These are phyloP conservation scores for Phalera bucephala DNA, from an alignment of 2,888 invertebrate species.

Conservation along the genomic window DNA sequence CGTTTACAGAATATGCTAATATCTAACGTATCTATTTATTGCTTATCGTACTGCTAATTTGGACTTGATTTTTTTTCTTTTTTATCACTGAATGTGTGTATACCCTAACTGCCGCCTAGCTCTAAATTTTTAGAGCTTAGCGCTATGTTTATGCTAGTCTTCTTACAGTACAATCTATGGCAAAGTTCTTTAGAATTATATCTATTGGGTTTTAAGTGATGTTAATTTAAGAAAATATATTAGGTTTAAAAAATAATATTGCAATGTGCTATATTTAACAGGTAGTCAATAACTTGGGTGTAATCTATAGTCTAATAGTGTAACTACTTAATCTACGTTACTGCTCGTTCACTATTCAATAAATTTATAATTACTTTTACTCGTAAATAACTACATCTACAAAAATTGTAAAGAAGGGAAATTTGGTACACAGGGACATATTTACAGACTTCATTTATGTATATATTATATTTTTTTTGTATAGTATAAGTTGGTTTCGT, in stretches of 20 bases:
- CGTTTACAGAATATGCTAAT: conserved; percentile 21
- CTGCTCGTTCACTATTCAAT: too few relatives aligned
- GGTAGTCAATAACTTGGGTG: conserved; percentile 58
- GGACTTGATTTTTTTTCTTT: conserved; percentile 23
- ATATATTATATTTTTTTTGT: conserved; percentile 66
- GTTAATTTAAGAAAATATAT: too few relatives aligned
- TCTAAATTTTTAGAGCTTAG: conserved; percentile 13
- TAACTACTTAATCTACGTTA: conserved; percentile 8
- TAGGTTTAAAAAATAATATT: background rate
- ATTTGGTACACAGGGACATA: conserved; percentile 77
- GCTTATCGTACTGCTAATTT: conserved; percentile 33
- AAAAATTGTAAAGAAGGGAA: conserved; percentile 81
- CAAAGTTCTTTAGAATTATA: too few relatives aligned
- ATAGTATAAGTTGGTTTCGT: conserved; percentile 71
- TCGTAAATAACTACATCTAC: conserved; percentile 55
- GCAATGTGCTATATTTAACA: conserved; percentile 72
- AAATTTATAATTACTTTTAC: conserved; percentile 6
- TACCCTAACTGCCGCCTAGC: conserved; percentile 7
- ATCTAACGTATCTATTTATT: conserved; percentile 24
- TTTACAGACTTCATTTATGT: conserved; percentile 60
- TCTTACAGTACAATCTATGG: conserved; percentile 3
- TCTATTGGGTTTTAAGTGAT: too few relatives aligned
- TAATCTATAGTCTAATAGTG: conserved; percentile 22
- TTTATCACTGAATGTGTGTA: conserved; percentile 23
- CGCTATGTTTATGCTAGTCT: conserved; percentile 12